Conservation (phyloP, 2,797 vertebrate species). For the Neosalanx taihuensis region DNA sequence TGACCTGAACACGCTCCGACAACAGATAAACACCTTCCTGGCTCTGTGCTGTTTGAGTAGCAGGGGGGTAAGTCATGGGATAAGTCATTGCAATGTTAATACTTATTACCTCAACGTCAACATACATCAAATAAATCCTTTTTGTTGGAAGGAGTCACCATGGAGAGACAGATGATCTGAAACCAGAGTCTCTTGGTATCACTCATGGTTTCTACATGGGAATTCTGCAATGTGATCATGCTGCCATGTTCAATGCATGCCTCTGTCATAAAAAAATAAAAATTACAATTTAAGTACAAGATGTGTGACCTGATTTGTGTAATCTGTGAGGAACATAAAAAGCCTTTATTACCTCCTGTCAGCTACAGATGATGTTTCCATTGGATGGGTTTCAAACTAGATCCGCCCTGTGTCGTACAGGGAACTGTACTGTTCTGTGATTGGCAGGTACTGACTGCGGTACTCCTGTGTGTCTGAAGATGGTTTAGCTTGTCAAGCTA, state of each 20-base stretch:
- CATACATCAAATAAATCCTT: too few species aligned
- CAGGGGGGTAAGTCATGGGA: not conserved
- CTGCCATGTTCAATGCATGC: too few species aligned
- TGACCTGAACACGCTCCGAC: conserved; percentile 8
- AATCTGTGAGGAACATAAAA: not conserved
- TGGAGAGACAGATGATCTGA: too few species aligned
- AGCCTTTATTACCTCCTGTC: too few species aligned
- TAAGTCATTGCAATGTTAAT: conserved; percentile 9
- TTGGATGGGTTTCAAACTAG: not conserved
- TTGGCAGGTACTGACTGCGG: not conserved
- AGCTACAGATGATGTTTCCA: too few species aligned
- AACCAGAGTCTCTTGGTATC: too few species aligned
- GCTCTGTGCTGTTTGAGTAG: not conserved
- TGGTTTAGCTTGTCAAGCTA: not conserved
- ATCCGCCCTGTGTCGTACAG: not conserved
- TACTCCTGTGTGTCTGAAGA: not conserved
- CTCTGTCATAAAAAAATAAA: not conserved
- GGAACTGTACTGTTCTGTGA: not conserved
- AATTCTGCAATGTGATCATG: too few species aligned
- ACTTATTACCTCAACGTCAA: conserved; percentile 9
- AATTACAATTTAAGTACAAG: not conserved
- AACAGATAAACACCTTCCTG: not conserved
- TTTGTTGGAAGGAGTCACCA: too few species aligned
- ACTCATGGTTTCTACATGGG: too few species aligned
- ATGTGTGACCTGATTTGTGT: not conserved